These are phyloP conservation scores for Rhingia rostrata DNA, from an alignment of 2,888 invertebrate species.

Conservation along the genomic window DNA sequence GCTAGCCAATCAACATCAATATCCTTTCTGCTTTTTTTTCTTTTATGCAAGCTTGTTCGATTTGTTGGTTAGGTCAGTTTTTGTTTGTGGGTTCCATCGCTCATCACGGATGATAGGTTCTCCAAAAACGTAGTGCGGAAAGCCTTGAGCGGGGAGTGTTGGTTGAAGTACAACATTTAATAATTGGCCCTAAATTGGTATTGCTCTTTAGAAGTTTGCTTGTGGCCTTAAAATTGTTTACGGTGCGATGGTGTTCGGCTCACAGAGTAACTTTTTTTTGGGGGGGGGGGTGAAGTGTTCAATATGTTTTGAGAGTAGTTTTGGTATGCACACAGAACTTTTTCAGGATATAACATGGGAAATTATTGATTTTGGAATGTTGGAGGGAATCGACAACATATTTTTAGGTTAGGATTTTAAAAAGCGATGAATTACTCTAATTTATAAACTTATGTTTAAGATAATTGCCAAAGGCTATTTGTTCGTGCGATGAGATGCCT, in stretches of 20 bases:
- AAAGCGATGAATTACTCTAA: too few relatives aligned
- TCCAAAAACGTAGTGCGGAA: not conserved
- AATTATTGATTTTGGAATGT: too few relatives aligned
- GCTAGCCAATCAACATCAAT: constrained; percentile 65
- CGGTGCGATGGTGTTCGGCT: not conserved
- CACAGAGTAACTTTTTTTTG: too few relatives aligned
- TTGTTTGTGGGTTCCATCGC: not conserved
- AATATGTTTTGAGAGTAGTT: too few relatives aligned
- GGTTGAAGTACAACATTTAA: not conserved
- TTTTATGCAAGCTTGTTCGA: not conserved
- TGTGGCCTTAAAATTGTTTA: not conserved
- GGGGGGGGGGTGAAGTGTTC: too few relatives aligned
- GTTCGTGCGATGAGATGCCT: too few relatives aligned
- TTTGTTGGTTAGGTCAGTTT: not conserved
- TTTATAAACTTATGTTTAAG: too few relatives aligned
- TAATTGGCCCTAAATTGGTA: constrained; percentile 17
- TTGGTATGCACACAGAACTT: too few relatives aligned
- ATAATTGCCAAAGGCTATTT: too few relatives aligned
- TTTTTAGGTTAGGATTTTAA: too few relatives aligned
- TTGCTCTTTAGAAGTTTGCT: constrained; percentile 6
- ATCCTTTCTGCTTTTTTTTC: constrained; percentile 18
- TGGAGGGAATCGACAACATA: too few relatives aligned
- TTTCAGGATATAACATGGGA: too few relatives aligned
- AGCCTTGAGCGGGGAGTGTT: constrained; percentile 20
- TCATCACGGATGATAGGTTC: not conserved